These are phyloP conservation scores for Ptilodon capucinus DNA, from an alignment of 2,888 invertebrate species.

Conservation along the genomic window DNA sequence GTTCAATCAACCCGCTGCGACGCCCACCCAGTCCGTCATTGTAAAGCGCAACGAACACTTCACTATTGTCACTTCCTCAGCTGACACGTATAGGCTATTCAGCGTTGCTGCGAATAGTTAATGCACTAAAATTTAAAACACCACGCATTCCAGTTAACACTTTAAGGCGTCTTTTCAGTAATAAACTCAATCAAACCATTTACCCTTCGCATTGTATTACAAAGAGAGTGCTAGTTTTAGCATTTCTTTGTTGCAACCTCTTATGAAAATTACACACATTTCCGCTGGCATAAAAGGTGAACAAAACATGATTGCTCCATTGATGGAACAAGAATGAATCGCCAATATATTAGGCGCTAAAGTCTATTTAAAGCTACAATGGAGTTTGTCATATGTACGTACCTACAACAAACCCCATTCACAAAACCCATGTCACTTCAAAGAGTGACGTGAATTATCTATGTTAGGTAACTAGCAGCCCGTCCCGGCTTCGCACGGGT, in stretches of 20 bases:
- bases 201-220: too few relatives aligned
- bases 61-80: slow-evolving; percentile 66
- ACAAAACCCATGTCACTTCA: slow-evolving; percentile 7
- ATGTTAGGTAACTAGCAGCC: not conserved
- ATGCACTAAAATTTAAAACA: not conserved
- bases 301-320: not conserved
- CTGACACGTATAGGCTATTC: slow-evolving; percentile 16
- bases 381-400: not conserved
- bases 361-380: slow-evolving; percentile 1
- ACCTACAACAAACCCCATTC: not conserved
- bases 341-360: not conserved
- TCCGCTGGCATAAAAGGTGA: not conserved
- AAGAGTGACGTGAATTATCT: not conserved
- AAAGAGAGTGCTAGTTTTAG: too few relatives aligned
- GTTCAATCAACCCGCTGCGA: slow-evolving; percentile 71
- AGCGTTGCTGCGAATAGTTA: not conserved
- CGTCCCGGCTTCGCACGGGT: too few relatives aligned
- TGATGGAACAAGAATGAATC: not conserved
- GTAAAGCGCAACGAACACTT: slow-evolving; percentile 57
- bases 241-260: not conserved
- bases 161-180: too few relatives aligned
- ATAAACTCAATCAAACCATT: too few relatives aligned
- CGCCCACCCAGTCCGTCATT: slow-evolving; percentile 71
- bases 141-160: not conserved
- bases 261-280: not conserved